These are phyloP conservation scores for Rhodophaea formosa DNA, from an alignment of 2,888 invertebrate genomes.

Conservation along the genomic window DNA sequence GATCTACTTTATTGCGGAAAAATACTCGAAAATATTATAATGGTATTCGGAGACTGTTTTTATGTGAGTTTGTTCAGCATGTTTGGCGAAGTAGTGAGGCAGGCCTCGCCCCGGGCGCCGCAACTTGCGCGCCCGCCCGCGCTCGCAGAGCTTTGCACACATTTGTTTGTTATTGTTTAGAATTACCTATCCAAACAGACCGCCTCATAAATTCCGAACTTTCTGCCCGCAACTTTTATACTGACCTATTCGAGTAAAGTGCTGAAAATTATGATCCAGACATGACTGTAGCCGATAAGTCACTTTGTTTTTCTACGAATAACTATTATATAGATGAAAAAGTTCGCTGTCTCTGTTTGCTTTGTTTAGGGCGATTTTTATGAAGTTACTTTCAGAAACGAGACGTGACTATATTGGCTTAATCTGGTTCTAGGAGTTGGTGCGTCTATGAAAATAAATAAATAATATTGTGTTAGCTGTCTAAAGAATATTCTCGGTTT, in stretches of 20 bases:
- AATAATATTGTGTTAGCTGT: background rate
- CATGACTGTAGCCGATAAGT: constrained; percentile 28
- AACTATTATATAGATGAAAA: constrained; percentile 21
- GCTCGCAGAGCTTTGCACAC: constrained; percentile 40
- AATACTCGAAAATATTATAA: constrained; percentile 1
- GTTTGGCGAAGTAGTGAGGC: constrained; percentile 42
- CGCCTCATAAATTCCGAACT: constrained; percentile 62
- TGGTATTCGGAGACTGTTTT: constrained; percentile 28
- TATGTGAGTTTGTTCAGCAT: constrained; percentile 35
- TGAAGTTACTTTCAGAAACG: constrained; percentile 2
- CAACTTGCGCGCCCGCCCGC: constrained; percentile 30
- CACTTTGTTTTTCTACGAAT: constrained; percentile 26
- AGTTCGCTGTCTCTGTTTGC: constrained; percentile 7
- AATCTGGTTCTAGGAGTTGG: background rate
- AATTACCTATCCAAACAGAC: constrained; percentile 64
- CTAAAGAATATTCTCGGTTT: no score
- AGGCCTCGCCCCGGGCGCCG: constrained; percentile 35
- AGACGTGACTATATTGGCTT: background rate
- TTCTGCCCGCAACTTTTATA: constrained; percentile 56
- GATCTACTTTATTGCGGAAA: background rate
- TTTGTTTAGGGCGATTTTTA: background rate
- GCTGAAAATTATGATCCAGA: constrained; percentile 48
- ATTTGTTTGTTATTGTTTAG: constrained; percentile 69
- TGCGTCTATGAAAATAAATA: background rate
- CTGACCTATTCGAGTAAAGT: constrained; percentile 53